Percentiles rank a stretch among this genome's conserved stretches.
Evolutionary conservation across 2,888 invertebrate species (phyloP).

Genomic region (Argyresthia goedartella): DNA sequence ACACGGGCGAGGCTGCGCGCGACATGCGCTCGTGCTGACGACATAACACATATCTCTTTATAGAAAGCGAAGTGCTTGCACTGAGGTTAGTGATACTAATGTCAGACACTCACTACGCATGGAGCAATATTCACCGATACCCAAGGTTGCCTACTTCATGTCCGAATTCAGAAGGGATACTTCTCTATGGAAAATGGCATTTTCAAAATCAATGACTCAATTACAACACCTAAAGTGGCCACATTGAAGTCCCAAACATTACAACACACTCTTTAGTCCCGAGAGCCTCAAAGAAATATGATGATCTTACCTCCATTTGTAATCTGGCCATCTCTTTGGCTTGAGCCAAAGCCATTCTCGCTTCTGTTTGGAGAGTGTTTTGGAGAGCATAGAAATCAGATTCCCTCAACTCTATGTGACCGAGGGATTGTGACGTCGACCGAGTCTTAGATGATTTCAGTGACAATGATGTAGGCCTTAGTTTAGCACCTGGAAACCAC

Average conservation of each 20-base stretch:
- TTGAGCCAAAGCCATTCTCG: constrained; percentile 87
- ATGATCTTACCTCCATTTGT: constrained; percentile 88
- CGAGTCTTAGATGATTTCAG: constrained; percentile 54
- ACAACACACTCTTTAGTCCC: no score
- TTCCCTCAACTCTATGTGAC: constrained; percentile 64
- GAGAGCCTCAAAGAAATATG: no score
- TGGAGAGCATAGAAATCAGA: constrained; percentile 86
- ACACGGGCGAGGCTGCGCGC: constrained; percentile 84
- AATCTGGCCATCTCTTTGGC: constrained; percentile 93
- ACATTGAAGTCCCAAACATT: no score
- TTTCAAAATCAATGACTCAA: no score
- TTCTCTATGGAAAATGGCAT: no score
- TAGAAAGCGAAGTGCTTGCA: background rate
- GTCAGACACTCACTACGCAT: no score
- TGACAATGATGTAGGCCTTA: constrained; percentile 54
- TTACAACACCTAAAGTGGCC: no score
- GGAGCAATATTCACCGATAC: no score
- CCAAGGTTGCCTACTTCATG: no score
- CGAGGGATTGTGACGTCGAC: constrained; percentile 60
- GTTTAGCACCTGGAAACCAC: constrained; percentile 40
- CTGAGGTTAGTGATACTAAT: no score
- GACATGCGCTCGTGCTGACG: constrained; percentile 68
- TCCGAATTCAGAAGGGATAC: no score
- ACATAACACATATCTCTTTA: no score
- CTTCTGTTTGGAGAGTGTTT: constrained; percentile 87